Evolutionary conservation across 2,113 vertebrate species (phyloP).

Genomic region (Gavia stellata): DNA sequence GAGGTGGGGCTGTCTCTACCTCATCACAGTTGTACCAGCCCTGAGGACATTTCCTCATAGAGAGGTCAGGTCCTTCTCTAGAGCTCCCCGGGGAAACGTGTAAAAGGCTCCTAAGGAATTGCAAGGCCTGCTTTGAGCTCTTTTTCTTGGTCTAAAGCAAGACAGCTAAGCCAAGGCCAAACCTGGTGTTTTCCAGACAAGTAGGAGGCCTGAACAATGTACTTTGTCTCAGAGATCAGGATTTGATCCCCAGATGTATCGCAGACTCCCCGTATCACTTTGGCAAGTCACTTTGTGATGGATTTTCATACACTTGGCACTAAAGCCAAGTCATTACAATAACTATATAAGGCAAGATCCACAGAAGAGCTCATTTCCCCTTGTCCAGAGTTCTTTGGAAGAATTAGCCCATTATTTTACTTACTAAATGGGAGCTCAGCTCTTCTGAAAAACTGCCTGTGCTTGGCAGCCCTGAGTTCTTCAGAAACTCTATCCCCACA

Average conservation of each 20-base stretch:
- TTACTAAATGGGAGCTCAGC: neutral
- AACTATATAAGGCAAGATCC: slow-evolving; percentile 25
- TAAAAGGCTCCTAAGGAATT: neutral
- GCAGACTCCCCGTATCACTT: neutral
- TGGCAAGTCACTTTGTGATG: neutral
- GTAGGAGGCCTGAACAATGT: neutral
- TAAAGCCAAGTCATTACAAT: neutral
- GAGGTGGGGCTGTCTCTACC: neutral
- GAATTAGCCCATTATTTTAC: slow-evolving; percentile 9
- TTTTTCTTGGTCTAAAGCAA: neutral
- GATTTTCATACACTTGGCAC: neutral
- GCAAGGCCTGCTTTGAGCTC: neutral
- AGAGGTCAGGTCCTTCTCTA: neutral
- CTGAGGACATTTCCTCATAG: neutral
- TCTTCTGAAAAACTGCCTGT: neutral
- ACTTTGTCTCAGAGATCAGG: neutral
- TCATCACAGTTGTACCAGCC: neutral
- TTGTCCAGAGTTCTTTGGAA: neutral
- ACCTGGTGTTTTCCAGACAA: neutral
- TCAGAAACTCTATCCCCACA: neutral
- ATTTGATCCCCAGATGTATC: neutral
- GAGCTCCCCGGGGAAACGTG: rapidly evolving
- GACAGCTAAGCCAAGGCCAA: neutral
- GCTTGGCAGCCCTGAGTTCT: neutral
- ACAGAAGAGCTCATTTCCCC: slow-evolving; percentile 10